Conservation (phyloP, 2,888 invertebrate genomes). For the Altica lythri region DNA sequence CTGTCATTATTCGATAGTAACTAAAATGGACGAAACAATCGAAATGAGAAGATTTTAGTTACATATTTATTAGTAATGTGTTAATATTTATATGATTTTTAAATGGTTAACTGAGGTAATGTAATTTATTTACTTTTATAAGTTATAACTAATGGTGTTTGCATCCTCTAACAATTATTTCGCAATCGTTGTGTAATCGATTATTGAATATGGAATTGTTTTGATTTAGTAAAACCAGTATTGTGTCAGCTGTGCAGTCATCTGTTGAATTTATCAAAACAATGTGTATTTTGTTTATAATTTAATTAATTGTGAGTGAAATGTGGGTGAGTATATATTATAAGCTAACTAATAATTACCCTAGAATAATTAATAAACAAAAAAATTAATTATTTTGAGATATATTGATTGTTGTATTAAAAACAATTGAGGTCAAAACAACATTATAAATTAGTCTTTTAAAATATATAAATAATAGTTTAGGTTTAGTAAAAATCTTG, state of each 20-base stretch:
- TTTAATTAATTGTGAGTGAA: slow-evolving; percentile 17
- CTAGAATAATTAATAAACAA: background rate
- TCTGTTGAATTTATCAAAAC: slow-evolving; percentile 22
- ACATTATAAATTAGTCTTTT: background rate
- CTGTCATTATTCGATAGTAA: too few relatives aligned
- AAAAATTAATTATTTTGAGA: background rate
- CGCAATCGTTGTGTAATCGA: too few relatives aligned
- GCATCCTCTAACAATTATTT: too few relatives aligned
- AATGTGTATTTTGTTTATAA: slow-evolving; percentile 16
- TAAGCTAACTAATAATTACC: background rate
- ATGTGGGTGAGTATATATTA: slow-evolving; percentile 14
- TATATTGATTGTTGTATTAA: background rate
- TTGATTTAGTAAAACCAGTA: slow-evolving; percentile 9
- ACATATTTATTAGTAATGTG: too few relatives aligned
- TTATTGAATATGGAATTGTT: too few relatives aligned
- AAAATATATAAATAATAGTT: background rate
- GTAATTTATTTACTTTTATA: too few relatives aligned
- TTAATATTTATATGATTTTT: too few relatives aligned
- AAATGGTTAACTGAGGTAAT: too few relatives aligned
- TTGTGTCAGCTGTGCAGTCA: slow-evolving; percentile 24
- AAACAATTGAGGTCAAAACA: background rate
- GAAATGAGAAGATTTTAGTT: too few relatives aligned
- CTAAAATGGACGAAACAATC: too few relatives aligned
- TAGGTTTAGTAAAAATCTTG: background rate
- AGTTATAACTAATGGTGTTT: too few relatives aligned